phyloP scores from a whole-genome alignment of 2,113 vertebrate species.

The Diphyllodes magnificus region DNA sequence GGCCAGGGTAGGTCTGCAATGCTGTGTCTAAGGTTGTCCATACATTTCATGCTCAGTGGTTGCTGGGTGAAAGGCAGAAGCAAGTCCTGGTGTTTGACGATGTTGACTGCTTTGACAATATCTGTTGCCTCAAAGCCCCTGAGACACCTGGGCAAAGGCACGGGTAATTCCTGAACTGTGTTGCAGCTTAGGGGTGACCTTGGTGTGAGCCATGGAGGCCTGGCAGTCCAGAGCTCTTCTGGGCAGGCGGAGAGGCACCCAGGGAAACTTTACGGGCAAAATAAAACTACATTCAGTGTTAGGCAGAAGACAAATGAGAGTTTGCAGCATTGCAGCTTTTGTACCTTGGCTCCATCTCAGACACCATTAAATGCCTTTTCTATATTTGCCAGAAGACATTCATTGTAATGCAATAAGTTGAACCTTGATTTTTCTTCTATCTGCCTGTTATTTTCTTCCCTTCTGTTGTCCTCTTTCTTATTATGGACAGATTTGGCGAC shows the following conservation, averaged over 20 bases:
- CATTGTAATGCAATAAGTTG: background rate
- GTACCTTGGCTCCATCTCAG: background rate
- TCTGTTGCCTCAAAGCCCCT: background rate
- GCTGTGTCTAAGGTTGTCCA: background rate
- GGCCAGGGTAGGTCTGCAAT: fast-evolving
- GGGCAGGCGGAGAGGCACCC: background rate
- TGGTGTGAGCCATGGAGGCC: background rate
- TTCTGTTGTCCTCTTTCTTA: background rate
- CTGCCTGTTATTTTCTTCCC: background rate
- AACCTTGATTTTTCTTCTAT: background rate
- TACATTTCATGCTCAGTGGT: background rate
- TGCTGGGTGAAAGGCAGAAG: background rate
- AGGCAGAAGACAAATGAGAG: background rate
- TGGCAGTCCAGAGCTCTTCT: background rate
- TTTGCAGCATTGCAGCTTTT: background rate
- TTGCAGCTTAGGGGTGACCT: background rate
- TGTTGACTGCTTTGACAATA: background rate
- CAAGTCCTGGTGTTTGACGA: background rate
- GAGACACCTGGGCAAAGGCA: background rate
- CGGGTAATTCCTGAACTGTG: background rate
- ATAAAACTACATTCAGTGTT: background rate
- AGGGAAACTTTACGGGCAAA: background rate
- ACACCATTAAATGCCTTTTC: background rate
- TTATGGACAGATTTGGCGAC: background rate
- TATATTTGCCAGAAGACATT: background rate